phyloP scores from a whole-genome alignment of 1,140 invertebrate genomes.

The Apis cerana region DNA sequence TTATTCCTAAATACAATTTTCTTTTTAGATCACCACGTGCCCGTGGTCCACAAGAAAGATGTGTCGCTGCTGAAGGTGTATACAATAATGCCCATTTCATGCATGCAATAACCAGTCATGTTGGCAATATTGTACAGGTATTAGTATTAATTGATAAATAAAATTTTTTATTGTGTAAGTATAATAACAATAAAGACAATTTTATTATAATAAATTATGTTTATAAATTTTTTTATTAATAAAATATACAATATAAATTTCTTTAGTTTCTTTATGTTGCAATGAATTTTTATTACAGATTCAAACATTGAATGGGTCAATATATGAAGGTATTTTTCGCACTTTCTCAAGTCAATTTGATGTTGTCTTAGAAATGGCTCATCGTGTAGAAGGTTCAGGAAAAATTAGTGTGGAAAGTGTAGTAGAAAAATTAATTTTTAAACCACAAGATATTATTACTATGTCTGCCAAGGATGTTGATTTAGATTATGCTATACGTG shows the following conservation, averaged over 20 bases:
- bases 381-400: constrained; percentile 88
- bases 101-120: constrained; percentile 90
- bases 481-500: constrained; percentile 92
- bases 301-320: constrained; percentile 89
- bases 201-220: not conserved
- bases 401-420: constrained; percentile 86
- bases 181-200: not conserved
- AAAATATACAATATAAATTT: not conserved
- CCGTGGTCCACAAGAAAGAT: constrained; percentile 80
- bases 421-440: constrained; percentile 93
- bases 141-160: not conserved
- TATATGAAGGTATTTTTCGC: constrained; percentile 93
- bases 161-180: constrained; percentile 13
- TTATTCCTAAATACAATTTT: not conserved
- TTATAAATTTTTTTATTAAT: not conserved
- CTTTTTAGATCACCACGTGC: constrained; percentile 83
- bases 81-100: constrained; percentile 94
- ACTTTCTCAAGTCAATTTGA: constrained; percentile 93
- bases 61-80: constrained; percentile 88
- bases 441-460: constrained; percentile 89
- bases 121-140: constrained; percentile 90
- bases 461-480: constrained; percentile 91
- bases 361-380: constrained; percentile 91
- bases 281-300: constrained; percentile 78
- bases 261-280: not conserved